Evolutionary conservation across 2,113 vertebrate genomes (phyloP), one percentile per base, ranked within the genome.

Genomic region (human): DNA sequence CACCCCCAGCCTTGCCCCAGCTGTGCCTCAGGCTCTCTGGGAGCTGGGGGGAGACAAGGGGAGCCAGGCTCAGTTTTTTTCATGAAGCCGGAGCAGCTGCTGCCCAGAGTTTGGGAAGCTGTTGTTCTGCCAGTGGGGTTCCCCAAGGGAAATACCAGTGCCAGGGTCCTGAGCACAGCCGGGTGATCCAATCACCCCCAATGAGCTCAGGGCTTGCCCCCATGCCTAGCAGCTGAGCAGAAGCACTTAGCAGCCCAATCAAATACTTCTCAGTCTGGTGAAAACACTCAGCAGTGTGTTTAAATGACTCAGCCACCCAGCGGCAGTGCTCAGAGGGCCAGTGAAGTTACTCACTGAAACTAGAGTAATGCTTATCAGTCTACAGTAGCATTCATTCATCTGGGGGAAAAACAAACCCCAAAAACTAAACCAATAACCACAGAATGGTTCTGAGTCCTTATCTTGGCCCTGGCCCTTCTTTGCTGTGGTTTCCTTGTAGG

Each of bases 21-120:
- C 86, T 93, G 70, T 79, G 94, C 40, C 61, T 32, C 18, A 4
- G 70, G 20, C 43, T 93, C 57, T 23, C 57, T 85, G 88, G 64
- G 72, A 72, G 23, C 25, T 3, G 32, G 30, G 68, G 6, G 38
- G 45, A 76, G 57, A 27, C 23, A 83, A 59, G 45, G 66, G 32
- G 40, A 8, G 27, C 52, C 25, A 52, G 68, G 10, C 61, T 70
- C 43, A 8, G 72, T 48, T 72, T 22, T 80, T 79, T 89, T 61
- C 38, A 12, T 38, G 70, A 96, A 57, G 90, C 89, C 45, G 64
- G 22, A 93, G 61, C 89, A 96, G 88, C 96, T 96, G 95, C 66
- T 79, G 91, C 64, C 50, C 6, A 13, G 64, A 79, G 12, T 89
- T 78, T 59, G 55, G 85, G 85, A 93, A 94, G 52, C 5, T 82